Percentiles rank a stretch among this genome's conserved stretches.
Conservation (phyloP, 2,888 invertebrate genomes). For the Nipponacmea schrenckii region DNA sequence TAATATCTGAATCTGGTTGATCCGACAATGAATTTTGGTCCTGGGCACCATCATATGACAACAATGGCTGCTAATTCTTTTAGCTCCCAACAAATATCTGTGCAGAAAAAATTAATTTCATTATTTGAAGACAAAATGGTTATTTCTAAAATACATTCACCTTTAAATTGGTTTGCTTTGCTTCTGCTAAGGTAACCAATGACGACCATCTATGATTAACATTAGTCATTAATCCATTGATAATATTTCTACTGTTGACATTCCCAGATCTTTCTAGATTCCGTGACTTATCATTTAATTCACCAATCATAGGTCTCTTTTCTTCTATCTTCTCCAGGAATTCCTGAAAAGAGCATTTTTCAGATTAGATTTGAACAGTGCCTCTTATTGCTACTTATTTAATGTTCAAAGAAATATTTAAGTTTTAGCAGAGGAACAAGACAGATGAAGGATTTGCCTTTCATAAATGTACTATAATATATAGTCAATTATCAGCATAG, state of each 20-base stretch:
- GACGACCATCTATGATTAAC: conserved; percentile 53
- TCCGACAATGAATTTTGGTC: too few relatives aligned
- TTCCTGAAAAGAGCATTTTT: conserved; percentile 36
- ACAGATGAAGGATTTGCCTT: too few relatives aligned
- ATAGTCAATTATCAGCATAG: too few relatives aligned
- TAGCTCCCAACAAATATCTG: too few relatives aligned
- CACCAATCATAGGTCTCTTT: conserved; percentile 82
- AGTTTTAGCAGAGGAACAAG: too few relatives aligned
- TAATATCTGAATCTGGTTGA: too few relatives aligned
- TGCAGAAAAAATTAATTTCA: too few relatives aligned
- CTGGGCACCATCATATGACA: too few relatives aligned
- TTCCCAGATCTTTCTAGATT: conserved; percentile 79
- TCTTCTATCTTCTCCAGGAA: conserved; percentile 70
- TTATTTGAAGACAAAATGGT: too few relatives aligned
- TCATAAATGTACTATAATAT: too few relatives aligned
- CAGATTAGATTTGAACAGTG: neutral
- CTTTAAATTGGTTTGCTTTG: conserved; percentile 49
- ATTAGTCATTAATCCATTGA: conserved; percentile 41
- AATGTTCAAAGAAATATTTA: too few relatives aligned
- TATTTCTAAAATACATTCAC: conserved; percentile 28
- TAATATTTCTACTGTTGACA: conserved; percentile 65
- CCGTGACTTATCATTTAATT: conserved; percentile 83
- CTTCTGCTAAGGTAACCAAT: conserved; percentile 44
- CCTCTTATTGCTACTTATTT: neutral
- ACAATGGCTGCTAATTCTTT: too few relatives aligned